Evolutionary conservation across 2,113 vertebrate genomes (phyloP), one percentile per base, ranked within the genome.

Genomic region (Cricetomys ansorgei): DNA sequence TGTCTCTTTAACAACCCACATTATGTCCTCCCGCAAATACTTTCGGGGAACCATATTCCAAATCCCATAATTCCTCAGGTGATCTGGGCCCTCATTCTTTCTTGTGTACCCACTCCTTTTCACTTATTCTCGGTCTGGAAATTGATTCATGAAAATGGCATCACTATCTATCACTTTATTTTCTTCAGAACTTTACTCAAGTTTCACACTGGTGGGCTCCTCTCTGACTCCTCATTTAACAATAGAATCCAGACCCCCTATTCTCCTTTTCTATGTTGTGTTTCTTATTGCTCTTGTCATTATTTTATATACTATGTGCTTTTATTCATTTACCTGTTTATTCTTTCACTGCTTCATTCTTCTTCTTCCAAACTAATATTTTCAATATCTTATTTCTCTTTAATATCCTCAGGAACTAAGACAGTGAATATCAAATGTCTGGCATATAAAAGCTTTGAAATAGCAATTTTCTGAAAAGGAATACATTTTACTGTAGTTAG

Each of bases 381-480:
- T n/a, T 89, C 17, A 88, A 43, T 88, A 17, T 65, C 86, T 50
- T 80, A 70, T 85, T 94, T 92, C 27, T 7, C 29, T 86, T 1
- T 12, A 43, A 10, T 94, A 43, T n/a, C 7, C 1, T 2, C 12
- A 81, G 70, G 31, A 93, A 2, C 34, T 86, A 75, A 64, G 29
- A 83, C 9, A 86, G 31, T 43, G 45, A 65, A 3, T 81, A 80
- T 62, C 72, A 81, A 87, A 25, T 87, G 53, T 55, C 16, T 92
- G 50, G 4, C 34, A 55, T 48, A 69, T 89, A 84, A 94, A 88
- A 93, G 25, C 5, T 87, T 10, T 55, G 59, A 64, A 76, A 75
- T 62, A 76, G 10, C 37, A 50, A 53, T 86, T 92, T 93, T 5
- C 73, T 94, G 50, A 94, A 88, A 91, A 92, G 57, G 11, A 75